Evolutionary conservation across 2,797 vertebrate species (phyloP), one percentile per base, ranked within the genome.

Genomic region (Gobionotothen gibberifrons): DNA sequence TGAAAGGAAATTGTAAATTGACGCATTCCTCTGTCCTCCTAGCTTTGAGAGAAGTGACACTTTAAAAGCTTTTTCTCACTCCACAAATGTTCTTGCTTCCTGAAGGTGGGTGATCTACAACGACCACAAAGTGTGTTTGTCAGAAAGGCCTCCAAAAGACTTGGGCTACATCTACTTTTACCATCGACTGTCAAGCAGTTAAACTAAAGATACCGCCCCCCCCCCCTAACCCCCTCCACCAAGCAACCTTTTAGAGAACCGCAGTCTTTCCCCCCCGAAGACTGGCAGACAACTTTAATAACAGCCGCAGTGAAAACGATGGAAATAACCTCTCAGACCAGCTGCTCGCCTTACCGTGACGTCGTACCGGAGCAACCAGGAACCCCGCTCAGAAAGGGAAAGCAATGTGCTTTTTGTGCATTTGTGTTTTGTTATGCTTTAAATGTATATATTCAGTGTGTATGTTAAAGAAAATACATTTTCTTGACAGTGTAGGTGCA

Each of bases 91-190:
- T 49, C 5, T 47, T 42, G 52, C 14, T 44, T 36, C 74, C 86
- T 92, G 73, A 90, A 99, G 98, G 89, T 99, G 98, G 98, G 95
- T 98, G 89, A 98, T 99, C 93, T 99, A 97, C 95, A 99, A 99
- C 0, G 98, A 99, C 94, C 96, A 98, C 89, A 98, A 95, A 95
- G 97, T 99, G 74, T 97, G 96, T 95, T 96, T 98, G 93, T 99
- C 98, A 71, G 98, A 99, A 92, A 95, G 95, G 86, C 97, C 97
- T 91, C 98, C 98, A 57, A 98, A 96, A 94, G 98, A 98, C 93
- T 95, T 98, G 94, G 98, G 97, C 87, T 99, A 99, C 93, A 93
- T 99, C 92, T 99, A 99, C 94, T 99, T 99, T 94, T 99, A 99
- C 90, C 98, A 93, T 83, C 96, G 97, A 88, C 94, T 98, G 94